Evolutionary conservation across 2,113 vertebrate species (phyloP).

Genomic region (Oreochromis spilurus): DNA sequence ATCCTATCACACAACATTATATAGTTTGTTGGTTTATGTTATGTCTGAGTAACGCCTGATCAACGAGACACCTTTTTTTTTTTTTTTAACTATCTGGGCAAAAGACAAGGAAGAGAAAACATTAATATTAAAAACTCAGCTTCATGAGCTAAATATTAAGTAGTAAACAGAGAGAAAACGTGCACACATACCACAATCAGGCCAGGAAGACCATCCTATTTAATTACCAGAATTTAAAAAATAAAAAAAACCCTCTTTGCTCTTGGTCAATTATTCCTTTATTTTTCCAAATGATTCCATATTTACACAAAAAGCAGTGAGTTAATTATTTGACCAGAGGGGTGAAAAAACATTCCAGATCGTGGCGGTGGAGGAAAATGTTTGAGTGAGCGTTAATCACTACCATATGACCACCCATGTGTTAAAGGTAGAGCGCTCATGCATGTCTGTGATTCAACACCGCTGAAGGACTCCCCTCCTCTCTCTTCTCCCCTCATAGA

Average conservation of each 20-base stretch:
- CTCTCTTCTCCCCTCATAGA: conserved; percentile 39
- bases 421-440: conserved; percentile 71
- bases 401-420: conserved; percentile 75
- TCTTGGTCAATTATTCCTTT: conserved; percentile 47
- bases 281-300: conserved; percentile 64
- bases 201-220: not conserved
- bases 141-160: not conserved
- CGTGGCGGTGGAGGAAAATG: conserved; percentile 54
- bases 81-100: not conserved
- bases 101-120: not conserved
- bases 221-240: not conserved
- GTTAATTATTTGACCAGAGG: conserved; percentile 70
- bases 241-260: not conserved
- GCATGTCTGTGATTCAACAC: conserved; percentile 71
- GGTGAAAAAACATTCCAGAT: conserved; percentile 66
- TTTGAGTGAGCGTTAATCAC: conserved; percentile 70
- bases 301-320: conserved; percentile 58
- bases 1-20: not conserved
- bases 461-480: conserved; percentile 52
- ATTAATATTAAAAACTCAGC: not conserved
- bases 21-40: not conserved
- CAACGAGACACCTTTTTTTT: not conserved
- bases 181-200: not conserved
- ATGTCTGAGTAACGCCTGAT: not conserved
- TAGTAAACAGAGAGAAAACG: not conserved